Evolutionary conservation across 2,888 invertebrate species (phyloP), one percentile per base, ranked within the genome.

Genomic region (Thera britannica): DNA sequence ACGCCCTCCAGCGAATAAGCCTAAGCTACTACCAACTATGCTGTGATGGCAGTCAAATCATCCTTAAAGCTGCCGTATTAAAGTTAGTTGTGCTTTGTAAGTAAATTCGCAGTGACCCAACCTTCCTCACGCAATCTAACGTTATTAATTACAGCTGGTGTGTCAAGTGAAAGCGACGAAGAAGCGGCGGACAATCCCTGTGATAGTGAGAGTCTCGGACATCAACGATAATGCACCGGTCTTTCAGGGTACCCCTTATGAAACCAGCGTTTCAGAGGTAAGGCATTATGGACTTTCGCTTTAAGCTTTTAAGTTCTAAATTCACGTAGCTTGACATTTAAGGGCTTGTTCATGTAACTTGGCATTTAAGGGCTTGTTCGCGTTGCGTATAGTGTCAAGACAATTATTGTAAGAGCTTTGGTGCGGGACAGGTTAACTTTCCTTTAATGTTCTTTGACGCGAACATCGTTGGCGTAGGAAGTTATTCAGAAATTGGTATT

Each of bases 211-310:
- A 90, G 97, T 98, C 79, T 97, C 97, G 49, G 98, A 98, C 91
- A 96, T 98, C 85, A 98, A 98, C 85, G 98, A 98, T 90, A 98
- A 98, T 90, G 96, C 96, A 62, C 98, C 98, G 41, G 94, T 96
- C 81, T 98, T 98, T 90, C 94, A 97, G 84, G 97, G 96, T 83
- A 96, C 96, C 69, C 97, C 98, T 58, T 98, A 98, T 86, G 96
- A 97, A 89, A 96, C 97, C 67, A 96, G 95, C 72, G 96, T 98
- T 75, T 96, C 98, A 44, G 98, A 98, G 96, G 98, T 98, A 94
- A 65, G 68, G 62, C n/a, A 70, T 64, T 58, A 57, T 52, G 54
- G 57, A 62, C 64, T 65, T 62, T 57, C 56, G 35, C 4, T 11
- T 36, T 56, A 54, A n/a, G 48, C 41, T 12, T 55, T 70, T 61